Base-by-base conservation (phyloP, 30 jellyfish, hydroid and myxozoan species). In the Chironex yamaguchii region DNA sequence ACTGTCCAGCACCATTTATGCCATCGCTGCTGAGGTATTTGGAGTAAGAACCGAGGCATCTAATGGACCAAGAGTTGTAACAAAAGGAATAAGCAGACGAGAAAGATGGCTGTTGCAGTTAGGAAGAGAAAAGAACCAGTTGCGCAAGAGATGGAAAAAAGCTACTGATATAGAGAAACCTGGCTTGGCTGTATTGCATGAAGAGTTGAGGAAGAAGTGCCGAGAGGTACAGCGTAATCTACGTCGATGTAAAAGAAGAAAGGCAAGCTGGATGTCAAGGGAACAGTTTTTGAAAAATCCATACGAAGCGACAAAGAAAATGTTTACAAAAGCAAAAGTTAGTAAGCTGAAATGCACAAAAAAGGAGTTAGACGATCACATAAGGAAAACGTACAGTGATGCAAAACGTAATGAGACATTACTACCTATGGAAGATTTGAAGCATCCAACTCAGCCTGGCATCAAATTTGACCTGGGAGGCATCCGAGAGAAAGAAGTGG, bases 401-500 rank as follows among this genome's bases (percentile, higher is more conserved):
- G 58, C 58, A 42, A 42, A 42, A 42, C 58, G 17, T 42, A 42
- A 42, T 42, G 17, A 42, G 58, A 42, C 58, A 42, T 42, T 42
- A 42, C 13, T 17, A 42, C 58, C 58, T 42, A 42, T 42, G n/a
- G n/a, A n/a, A 42, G 58, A 17, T 42, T 42, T 42, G 58, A 42
- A 42, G 58, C 58, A 42, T 42, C 58, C 73, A 58, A 58, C 34
- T 24, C 11, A 24, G 33, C 26, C 73, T 14, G 73, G 73, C 25
- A 58, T 20, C 34, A 58, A 11, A 24, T 58, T 58, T 58, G 73
- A 58, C 34, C 33, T 58, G 33, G 33, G 73, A 14, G 73, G 33
- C 73, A 58, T 58, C 73, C 34, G 33, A 24, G 33, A 58, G 73
- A 42, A 42, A 24, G 73, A 58, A 21, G 33, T 58, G 25, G 73